Evolutionary conservation across 2,888 invertebrate species (phyloP).

Genomic region (Eupithecia vulgata): DNA sequence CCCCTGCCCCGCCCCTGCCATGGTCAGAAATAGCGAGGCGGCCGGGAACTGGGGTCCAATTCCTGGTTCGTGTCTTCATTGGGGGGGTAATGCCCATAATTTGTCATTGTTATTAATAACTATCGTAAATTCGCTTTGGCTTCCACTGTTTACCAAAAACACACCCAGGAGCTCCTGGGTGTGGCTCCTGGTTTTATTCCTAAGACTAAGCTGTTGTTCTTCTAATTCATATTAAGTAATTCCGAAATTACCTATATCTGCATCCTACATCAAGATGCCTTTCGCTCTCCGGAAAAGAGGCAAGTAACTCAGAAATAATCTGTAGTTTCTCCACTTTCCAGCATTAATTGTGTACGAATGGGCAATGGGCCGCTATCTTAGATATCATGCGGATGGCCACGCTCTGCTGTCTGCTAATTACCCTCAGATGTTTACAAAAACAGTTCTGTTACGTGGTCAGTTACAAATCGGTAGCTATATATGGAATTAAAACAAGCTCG

Average conservation of each 20-base stretch:
- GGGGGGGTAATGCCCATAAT: no score
- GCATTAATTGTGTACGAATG: constrained; percentile 42
- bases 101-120: no score
- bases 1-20: no score
- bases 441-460: constrained; percentile 28
- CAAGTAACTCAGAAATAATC: constrained; percentile 14
- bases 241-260: not conserved
- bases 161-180: not conserved
- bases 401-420: constrained; percentile 25
- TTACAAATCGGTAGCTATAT: constrained; percentile 17
- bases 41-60: no score
- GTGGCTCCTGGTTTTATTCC: no score
- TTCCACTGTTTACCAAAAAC: not conserved
- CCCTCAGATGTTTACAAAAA: constrained; percentile 27
- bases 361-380: constrained; percentile 32
- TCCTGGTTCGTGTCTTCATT: no score
- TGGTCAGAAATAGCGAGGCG: no score
- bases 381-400: constrained; percentile 30
- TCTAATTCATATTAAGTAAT: not conserved
- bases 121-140: not conserved
- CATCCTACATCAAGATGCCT: not conserved
- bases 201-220: not conserved
- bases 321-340: constrained; percentile 46
- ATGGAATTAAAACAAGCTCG: not conserved
- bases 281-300: constrained; percentile 18